Base-by-base conservation (phyloP, 2,888 invertebrate genomes). In the Cactoblastis cactorum region DNA sequence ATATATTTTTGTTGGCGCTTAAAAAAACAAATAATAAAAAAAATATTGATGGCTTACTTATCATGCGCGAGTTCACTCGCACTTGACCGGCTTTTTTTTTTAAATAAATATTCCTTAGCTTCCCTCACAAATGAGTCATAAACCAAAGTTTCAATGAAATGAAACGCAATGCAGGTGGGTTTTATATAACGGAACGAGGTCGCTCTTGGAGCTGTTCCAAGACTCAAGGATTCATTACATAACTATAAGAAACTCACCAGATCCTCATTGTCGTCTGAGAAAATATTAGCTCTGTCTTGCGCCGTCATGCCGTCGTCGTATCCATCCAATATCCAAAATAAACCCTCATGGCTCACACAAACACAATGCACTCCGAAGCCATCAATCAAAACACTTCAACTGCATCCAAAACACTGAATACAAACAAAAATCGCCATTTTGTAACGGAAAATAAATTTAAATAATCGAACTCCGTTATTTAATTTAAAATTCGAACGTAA, bases 181-280 rank as follows among this genome's bases (percentile, higher is more conserved):
- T 77, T 76, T 77, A 77, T 73, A 61, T 77, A 77, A 76, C 65
- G 62, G 52, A 53, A 51, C 34, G 46, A 50, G 56, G 53, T 48
- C 55, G 53, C 50, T 62, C 57, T 76, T 78, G 79, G 79, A 75
- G 64, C 65, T 43, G 59, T 6, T 72, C 78, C 79, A 78, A 76
- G 62, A 55, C 63, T 65, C 67, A 71, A 68, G 71, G 77, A 77
- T 65, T 59, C 66, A 63, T 73, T 76, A 71, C 54, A 66, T 74
- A 76, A 74, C 54, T 5, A 18, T 45, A 55, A 54, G 55, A 50
- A 59, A 67, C 86, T 75, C 63, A 88, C 88, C 86, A 89, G 67
- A 55, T 89, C 88, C 71, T 89, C 88, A 61, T 87, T 86, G 57
- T 86, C 84, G 59, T 88, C 88, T 22, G 83, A 62, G 64, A 88